Evolutionary conservation across 1,140 invertebrate genomes (phyloP).

Genomic region (Apis mellifera): DNA sequence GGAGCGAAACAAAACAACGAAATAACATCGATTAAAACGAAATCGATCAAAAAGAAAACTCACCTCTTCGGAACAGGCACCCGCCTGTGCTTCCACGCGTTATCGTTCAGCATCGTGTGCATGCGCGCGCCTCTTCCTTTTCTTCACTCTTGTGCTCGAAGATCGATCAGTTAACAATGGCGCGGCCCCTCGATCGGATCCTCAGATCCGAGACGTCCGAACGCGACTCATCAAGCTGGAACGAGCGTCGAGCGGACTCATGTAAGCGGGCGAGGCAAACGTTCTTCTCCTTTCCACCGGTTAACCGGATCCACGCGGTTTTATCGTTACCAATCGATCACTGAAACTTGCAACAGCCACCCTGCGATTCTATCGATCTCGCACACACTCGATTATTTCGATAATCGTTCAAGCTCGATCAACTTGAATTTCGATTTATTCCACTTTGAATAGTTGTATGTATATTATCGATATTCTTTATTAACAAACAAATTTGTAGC

Average conservation of each 20-base stretch:
- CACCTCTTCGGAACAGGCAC: constrained; percentile 77
- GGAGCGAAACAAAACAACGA: neutral
- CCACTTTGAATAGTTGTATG: neutral
- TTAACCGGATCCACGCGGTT: neutral
- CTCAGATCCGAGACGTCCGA: constrained; percentile 31
- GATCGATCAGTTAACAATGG: constrained; percentile 6
- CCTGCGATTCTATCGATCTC: constrained; percentile 11
- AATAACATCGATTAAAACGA: neutral
- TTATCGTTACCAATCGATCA: constrained; percentile 24
- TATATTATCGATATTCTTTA: too few relatives aligned
- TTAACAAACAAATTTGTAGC: too few relatives aligned
- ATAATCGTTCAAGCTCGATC: constrained; percentile 1
- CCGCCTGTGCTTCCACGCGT: constrained; percentile 73
- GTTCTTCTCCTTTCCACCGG: neutral
- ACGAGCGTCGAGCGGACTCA: constrained; percentile 13
- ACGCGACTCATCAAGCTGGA: constrained; percentile 21
- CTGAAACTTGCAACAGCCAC: constrained; percentile 28
- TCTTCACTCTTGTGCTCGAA: too few relatives aligned
- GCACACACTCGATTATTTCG: neutral
- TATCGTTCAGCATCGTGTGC: constrained; percentile 57
- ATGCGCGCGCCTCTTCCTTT: neutral
- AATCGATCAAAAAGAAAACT: neutral
- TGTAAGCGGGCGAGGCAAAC: neutral
- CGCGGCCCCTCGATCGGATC: constrained; percentile 29
- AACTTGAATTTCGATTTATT: neutral